phyloP scores from a whole-genome alignment of 2,888 invertebrate genomes.

The Platycnemis pennipes region DNA sequence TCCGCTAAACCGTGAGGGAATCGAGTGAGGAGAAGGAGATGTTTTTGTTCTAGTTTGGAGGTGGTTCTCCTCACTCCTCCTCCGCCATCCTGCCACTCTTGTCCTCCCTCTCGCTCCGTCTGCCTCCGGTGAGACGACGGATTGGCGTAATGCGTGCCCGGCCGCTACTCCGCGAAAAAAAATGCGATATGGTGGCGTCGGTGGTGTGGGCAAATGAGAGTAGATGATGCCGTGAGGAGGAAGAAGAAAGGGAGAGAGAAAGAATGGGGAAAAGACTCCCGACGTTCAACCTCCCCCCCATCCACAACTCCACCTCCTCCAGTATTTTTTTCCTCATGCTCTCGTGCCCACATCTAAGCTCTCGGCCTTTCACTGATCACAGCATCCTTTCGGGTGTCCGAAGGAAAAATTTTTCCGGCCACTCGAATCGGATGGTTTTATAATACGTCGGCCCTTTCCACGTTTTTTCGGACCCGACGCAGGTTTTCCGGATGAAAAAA shows the following conservation, averaged over 20 bases:
- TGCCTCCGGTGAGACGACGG: neutral
- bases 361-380: neutral
- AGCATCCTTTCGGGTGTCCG: too few species aligned
- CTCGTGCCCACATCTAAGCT: neutral
- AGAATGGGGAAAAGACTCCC: neutral
- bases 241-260: neutral
- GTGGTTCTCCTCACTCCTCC: neutral
- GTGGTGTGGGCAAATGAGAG: neutral
- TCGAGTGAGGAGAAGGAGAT: neutral
- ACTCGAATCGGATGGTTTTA: neutral
- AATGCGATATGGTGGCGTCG: neutral
- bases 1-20: neutral
- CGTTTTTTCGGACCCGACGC: neutral
- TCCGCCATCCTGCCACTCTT: neutral
- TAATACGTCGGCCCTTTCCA: neutral
- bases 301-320: neutral
- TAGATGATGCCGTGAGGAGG: neutral
- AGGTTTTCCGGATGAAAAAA: neutral
- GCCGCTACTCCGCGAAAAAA: neutral
- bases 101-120: neutral
- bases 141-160: neutral
- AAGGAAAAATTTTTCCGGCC: neutral
- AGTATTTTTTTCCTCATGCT: neutral
- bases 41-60: neutral
- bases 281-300: neutral